Evolutionary conservation across 2,888 invertebrate genomes (phyloP).

Genomic region (Agrotis segetum): DNA sequence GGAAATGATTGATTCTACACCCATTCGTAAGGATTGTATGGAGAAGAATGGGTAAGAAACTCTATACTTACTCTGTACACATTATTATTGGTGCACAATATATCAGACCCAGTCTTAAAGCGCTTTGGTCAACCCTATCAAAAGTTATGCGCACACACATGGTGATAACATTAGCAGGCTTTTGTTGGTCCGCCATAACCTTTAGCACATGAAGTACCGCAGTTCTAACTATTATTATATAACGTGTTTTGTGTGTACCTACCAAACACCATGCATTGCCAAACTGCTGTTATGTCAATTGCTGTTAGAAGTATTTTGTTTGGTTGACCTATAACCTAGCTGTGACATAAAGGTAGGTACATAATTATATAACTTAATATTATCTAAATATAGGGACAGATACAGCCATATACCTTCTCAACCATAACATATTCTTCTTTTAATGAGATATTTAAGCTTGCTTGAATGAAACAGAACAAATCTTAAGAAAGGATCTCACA

Average conservation of each 20-base stretch:
- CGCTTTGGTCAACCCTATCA: constrained; percentile 41
- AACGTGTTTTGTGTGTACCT: constrained; percentile 34
- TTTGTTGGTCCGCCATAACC: constrained; percentile 54
- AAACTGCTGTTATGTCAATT: constrained; percentile 44
- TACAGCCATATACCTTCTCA: too few relatives aligned
- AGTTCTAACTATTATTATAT: constrained; percentile 52
- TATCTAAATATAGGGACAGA: too few relatives aligned
- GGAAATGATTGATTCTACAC: too few relatives aligned
- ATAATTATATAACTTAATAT: background rate
- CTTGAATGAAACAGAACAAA: background rate
- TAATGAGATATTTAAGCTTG: too few relatives aligned
- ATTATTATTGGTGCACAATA: too few relatives aligned
- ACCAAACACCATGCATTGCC: constrained; percentile 30
- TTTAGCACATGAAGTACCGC: constrained; percentile 26
- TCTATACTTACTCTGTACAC: too few relatives aligned
- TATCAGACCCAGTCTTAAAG: background rate
- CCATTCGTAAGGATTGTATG: too few relatives aligned
- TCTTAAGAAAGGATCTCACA: background rate
- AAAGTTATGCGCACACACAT: constrained; percentile 46
- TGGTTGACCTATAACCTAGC: constrained; percentile 13
- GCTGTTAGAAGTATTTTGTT: constrained; percentile 22
- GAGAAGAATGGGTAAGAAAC: too few relatives aligned
- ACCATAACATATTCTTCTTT: too few relatives aligned
- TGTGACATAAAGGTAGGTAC: background rate
- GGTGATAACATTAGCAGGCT: constrained; percentile 37